Conservation (phyloP, 2,888 invertebrate genomes). For the Lagria hirta region DNA sequence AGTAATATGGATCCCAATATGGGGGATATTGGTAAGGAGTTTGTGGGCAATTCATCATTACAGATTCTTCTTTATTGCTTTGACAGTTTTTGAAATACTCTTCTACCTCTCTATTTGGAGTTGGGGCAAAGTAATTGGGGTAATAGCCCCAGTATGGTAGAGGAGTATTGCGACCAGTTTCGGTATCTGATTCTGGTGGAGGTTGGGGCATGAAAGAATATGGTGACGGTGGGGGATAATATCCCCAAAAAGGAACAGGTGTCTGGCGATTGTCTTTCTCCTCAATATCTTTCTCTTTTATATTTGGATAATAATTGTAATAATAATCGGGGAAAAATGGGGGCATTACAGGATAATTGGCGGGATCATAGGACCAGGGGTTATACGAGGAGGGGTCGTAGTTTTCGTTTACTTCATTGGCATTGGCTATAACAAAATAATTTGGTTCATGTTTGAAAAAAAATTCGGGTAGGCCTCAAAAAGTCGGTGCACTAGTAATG, state of each 20-base stretch:
- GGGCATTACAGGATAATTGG: constrained; percentile 36
- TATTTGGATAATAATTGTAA: constrained; percentile 35
- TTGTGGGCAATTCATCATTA: constrained; percentile 28
- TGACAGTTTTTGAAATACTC: constrained; percentile 18
- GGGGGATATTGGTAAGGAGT: constrained; percentile 37
- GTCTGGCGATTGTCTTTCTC: constrained; percentile 29
- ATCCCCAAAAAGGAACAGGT: constrained; percentile 44
- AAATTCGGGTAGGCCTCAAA: constrained; percentile 38
- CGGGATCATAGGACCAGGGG: constrained; percentile 42
- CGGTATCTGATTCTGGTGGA: constrained; percentile 18
- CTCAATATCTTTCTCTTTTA: constrained; percentile 21
- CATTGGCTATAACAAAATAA: constrained; percentile 53
- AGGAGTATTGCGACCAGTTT: constrained; percentile 26
- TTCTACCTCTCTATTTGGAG: constrained; percentile 11
- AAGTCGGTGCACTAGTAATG: too few relatives aligned
- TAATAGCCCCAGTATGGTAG: constrained; percentile 29
- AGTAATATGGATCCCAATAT: constrained; percentile 50
- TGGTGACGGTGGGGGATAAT: constrained; percentile 36
- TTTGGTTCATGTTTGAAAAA: constrained; percentile 20
- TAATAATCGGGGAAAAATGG: constrained; percentile 43
- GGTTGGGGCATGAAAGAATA: constrained; percentile 18
- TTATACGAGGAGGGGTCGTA: constrained; percentile 46
- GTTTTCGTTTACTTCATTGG: constrained; percentile 47
- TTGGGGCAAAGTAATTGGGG: constrained; percentile 16
- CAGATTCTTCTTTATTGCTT: constrained; percentile 20